Conservation (phyloP, 2,888 invertebrate species). For the Agrotis exclamationis region DNA sequence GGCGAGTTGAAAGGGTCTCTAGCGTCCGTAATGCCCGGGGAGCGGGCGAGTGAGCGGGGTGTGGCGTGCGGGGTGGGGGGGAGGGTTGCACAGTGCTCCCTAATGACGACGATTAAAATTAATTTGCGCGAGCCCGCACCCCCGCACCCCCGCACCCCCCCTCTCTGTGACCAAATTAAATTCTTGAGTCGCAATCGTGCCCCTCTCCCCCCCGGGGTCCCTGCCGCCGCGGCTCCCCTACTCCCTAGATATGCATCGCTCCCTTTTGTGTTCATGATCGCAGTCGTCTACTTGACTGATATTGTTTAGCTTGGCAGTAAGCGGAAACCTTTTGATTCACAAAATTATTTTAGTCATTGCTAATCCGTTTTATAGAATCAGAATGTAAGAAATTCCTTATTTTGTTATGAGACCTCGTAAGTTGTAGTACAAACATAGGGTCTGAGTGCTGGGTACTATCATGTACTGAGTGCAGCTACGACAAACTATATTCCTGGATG, state of each 20-base stretch:
- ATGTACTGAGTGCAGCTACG: not conserved
- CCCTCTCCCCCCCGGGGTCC: slow-evolving; percentile 16
- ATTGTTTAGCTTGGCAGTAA: slow-evolving; percentile 68
- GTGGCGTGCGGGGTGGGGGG: slow-evolving; percentile 24
- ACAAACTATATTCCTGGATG: not conserved
- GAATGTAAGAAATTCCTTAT: not conserved
- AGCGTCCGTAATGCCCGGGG: slow-evolving; percentile 46
- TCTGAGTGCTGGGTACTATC: too few relatives aligned
- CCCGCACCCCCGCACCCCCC: slow-evolving; percentile 19
- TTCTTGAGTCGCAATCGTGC: slow-evolving; percentile 77
- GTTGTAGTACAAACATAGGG: too few relatives aligned
- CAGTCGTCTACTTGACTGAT: slow-evolving; percentile 75
- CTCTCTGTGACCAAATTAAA: slow-evolving; percentile 79
- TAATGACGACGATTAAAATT: slow-evolving; percentile 90
- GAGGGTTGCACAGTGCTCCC: slow-evolving; percentile 55
- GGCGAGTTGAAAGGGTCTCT: slow-evolving; percentile 70
- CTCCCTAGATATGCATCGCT: slow-evolving; percentile 45
- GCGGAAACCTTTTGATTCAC: slow-evolving; percentile 46
- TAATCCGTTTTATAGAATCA: not conserved
- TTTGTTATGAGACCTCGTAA: too few relatives aligned
- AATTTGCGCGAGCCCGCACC: slow-evolving; percentile 80
- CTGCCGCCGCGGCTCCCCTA: slow-evolving; percentile 23
- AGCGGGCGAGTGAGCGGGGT: slow-evolving; percentile 9
- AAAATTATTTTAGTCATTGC: slow-evolving; percentile 34
- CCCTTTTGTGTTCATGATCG: slow-evolving; percentile 70